Base-by-base conservation (phyloP, 2,888 invertebrate genomes). In the Danaus chrysippus region DNA sequence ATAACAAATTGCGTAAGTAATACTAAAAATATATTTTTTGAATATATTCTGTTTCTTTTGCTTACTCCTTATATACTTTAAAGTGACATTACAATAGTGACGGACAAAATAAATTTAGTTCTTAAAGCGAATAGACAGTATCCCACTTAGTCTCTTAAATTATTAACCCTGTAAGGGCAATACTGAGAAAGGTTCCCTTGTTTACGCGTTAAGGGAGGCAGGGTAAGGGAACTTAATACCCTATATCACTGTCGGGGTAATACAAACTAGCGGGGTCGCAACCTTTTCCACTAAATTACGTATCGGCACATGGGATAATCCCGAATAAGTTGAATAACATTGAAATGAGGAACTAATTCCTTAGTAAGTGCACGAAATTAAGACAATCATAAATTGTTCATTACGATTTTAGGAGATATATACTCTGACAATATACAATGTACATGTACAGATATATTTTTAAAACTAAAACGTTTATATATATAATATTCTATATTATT, bases 231-330 rank as follows among this genome's bases (percentile, higher is more conserved):
- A 86, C 88, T 89, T 89, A 89, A 90, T 90, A 85, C 85, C 87
- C 90, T 89, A 87, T 90, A 89, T 91, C 89, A 91, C 87, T 88
- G 88, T 86, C 87, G 83, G 85, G 82, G 84, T 83, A 85, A 87
- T 86, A 86, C 87, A 87, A 90, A 89, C 87, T 89, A 84, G 86
- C 83, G 77, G 87, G 89, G 85, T 86, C 86, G 81, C 83, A 87
- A 88, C 89, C 89, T 90, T 90, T 89, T 88, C 88, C 87, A 87
- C 85, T 88, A 86, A 89, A 91, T 91, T 91, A 86, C 86, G 84
- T 89, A 91, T 90, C 84, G 87, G 86, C 84, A 81, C 78, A 83
- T 78, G 84, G 86, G 86, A 87, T 90, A 86, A 88, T 86, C 87
- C 82, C 70, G 79, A 78, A 81, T 83, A 80, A 87, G 82, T 87